Conservation (phyloP, 1,140 invertebrate species). For the Heterodera carotae region DNA sequence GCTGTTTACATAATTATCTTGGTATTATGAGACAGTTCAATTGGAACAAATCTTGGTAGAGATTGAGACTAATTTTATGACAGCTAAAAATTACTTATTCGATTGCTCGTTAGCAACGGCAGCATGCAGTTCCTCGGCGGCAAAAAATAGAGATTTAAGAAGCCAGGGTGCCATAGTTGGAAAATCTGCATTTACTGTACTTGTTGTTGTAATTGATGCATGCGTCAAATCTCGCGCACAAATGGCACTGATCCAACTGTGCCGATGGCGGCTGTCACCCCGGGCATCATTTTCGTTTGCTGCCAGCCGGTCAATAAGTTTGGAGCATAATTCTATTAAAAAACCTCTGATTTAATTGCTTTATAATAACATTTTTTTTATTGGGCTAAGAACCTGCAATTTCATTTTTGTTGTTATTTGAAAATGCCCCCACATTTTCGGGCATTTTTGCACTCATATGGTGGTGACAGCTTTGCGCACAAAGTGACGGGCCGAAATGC, state of each 20-base stretch:
- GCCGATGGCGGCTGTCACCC: background rate
- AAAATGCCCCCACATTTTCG: background rate
- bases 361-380: background rate
- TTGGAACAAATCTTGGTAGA: no score
- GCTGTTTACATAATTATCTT: no score
- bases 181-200: background rate
- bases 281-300: background rate
- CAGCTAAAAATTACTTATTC: no score
- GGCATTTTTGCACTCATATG: background rate
- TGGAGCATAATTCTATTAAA: background rate
- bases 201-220: background rate
- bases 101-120: no score
- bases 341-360: no score
- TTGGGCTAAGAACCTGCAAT: background rate
- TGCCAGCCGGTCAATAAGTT: background rate
- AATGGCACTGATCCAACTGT: background rate
- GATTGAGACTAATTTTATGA: no score
- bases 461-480: background rate
- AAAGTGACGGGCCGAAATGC: background rate
- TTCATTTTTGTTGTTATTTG: background rate
- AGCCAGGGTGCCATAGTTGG: background rate
- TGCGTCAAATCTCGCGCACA: background rate
- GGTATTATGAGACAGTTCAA: no score
- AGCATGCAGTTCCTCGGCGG: background rate
- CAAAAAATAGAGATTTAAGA: background rate